phyloP scores from a whole-genome alignment of 2,113 vertebrate species.

The Conger conger region DNA sequence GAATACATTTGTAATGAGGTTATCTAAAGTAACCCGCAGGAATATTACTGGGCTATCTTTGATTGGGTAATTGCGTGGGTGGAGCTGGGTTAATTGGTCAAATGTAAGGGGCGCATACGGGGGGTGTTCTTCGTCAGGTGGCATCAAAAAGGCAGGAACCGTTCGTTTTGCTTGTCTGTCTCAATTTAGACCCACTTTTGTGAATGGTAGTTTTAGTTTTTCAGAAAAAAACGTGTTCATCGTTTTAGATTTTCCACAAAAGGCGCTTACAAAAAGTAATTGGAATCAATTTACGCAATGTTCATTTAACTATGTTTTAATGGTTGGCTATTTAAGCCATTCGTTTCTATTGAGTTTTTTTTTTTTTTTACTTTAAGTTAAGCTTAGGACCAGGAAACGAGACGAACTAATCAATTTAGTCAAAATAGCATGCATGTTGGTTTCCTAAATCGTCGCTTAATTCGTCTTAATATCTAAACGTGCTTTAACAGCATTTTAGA shows the following conservation, averaged over 20 bases:
- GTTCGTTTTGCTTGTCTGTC: conserved; percentile 43
- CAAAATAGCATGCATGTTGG: not conserved
- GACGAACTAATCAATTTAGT: not conserved
- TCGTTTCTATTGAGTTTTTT: not conserved
- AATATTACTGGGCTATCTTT: conserved; percentile 58
- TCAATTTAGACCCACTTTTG: conserved; percentile 45
- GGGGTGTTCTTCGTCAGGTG: conserved; percentile 41
- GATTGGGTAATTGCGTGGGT: conserved; percentile 72
- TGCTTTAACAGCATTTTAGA: conserved; percentile 15
- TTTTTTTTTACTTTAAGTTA: not conserved
- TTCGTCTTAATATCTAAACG: conserved; percentile 6
- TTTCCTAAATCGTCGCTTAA: not conserved
- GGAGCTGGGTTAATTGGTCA: conserved; percentile 72
- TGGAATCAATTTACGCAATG: too few relatives aligned
- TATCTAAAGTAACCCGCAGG: conserved; percentile 66
- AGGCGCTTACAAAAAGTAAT: too few relatives aligned
- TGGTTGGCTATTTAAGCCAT: not conserved
- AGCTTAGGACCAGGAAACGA: not conserved
- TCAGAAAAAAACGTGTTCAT: not conserved
- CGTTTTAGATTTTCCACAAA: too few relatives aligned
- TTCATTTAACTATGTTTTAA: not conserved
- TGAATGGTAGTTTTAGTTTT: too few relatives aligned
- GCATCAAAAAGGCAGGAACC: conserved; percentile 42
- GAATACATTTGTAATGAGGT: conserved; percentile 30
- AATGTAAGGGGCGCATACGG: conserved; percentile 42